phyloP scores from a whole-genome alignment of 2,888 invertebrate species.

The Nysson spinosus region DNA sequence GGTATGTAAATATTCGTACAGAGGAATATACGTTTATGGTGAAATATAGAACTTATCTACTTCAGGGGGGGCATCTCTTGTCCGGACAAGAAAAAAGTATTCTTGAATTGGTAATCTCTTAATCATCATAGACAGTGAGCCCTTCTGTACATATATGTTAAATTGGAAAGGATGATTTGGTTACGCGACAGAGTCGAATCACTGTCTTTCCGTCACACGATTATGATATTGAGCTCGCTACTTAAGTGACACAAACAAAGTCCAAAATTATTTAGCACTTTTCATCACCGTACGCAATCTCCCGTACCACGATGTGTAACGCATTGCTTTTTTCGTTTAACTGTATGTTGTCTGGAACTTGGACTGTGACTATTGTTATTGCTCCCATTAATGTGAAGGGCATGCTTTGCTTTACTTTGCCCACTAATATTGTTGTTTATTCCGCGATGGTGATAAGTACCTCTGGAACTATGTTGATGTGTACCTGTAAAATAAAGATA shows the following conservation, averaged over 20 bases:
- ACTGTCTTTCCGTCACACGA: slow-evolving; percentile 51
- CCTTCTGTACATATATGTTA: slow-evolving; percentile 44
- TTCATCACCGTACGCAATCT: slow-evolving; percentile 77
- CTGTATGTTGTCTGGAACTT: slow-evolving; percentile 66
- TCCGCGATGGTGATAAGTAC: slow-evolving; percentile 68
- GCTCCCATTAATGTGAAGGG: slow-evolving; percentile 64
- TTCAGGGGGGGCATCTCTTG: slow-evolving; percentile 41
- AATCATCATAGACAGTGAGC: slow-evolving; percentile 41
- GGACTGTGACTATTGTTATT: slow-evolving; percentile 71
- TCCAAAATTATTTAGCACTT: slow-evolving; percentile 52
- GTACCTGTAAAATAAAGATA: slow-evolving; percentile 45
- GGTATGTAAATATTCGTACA: slow-evolving; percentile 53
- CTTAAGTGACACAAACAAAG: slow-evolving; percentile 57
- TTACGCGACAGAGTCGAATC: slow-evolving; percentile 47
- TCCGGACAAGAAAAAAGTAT: slow-evolving; percentile 42
- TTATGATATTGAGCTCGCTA: slow-evolving; percentile 63
- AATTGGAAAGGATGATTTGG: slow-evolving; percentile 48
- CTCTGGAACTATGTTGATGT: slow-evolving; percentile 70
- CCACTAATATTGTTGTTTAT: slow-evolving; percentile 68
- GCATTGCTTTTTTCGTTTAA: slow-evolving; percentile 73
- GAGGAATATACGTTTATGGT: slow-evolving; percentile 38
- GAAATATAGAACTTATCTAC: slow-evolving; percentile 46
- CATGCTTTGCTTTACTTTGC: slow-evolving; percentile 67
- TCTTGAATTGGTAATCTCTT: slow-evolving; percentile 42
- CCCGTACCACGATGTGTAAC: slow-evolving; percentile 69